phyloP scores from a whole-genome alignment of 2,888 invertebrate species.

The Nephrotoma flavescens region DNA sequence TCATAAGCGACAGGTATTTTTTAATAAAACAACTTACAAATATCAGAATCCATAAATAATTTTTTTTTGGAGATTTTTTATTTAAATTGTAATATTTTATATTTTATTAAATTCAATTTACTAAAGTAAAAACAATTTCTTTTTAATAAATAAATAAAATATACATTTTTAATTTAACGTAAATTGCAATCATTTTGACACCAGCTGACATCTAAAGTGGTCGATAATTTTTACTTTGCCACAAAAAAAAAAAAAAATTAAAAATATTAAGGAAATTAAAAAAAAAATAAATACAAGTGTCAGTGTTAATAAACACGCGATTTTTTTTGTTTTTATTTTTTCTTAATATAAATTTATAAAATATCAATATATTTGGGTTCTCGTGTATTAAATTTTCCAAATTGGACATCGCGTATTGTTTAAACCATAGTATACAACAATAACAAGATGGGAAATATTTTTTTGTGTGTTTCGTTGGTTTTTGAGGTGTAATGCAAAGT shows the following conservation, averaged over 20 bases:
- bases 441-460: neutral
- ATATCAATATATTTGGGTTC: neutral
- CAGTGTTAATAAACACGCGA: constrained; percentile 4
- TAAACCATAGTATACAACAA: neutral
- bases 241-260: neutral
- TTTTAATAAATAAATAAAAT: neutral
- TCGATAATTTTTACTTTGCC: neutral
- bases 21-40: too few relatives aligned
- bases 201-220: constrained; percentile 7
- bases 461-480: neutral
- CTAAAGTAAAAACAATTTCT: neutral
- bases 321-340: neutral
- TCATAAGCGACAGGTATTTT: too few relatives aligned
- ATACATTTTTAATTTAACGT: constrained; percentile 1
- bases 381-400: neutral
- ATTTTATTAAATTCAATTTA: neutral
- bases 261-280: neutral
- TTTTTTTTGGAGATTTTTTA: neutral
- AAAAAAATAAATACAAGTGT: neutral
- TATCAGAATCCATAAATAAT: neutral
- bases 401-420: neutral
- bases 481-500: neutral
- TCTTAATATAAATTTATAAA: neutral
- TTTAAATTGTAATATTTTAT: neutral
- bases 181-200: constrained; percentile 7